Percentiles rank a stretch among this genome's conserved stretches.
phyloP scores from a whole-genome alignment of 2,113 vertebrate species.

The Dasypus novemcinctus region DNA sequence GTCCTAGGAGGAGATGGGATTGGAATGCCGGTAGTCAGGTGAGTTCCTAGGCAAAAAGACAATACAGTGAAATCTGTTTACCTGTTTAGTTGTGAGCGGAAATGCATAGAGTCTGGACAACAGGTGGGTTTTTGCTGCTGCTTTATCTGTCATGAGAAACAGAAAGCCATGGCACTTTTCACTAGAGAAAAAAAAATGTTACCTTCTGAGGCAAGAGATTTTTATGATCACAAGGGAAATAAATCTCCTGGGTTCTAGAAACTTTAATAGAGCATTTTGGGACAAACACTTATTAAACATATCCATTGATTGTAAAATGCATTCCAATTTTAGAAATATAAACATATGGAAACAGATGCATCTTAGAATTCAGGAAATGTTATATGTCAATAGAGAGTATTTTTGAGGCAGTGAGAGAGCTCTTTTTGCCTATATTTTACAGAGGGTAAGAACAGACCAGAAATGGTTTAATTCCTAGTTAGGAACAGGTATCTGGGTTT shows the following conservation, averaged over 20 bases:
- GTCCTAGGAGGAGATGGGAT: background rate
- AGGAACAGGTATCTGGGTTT: background rate
- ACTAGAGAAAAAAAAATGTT: background rate
- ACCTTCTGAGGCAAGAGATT: background rate
- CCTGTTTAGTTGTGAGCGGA: background rate
- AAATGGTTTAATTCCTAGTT: background rate
- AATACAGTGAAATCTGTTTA: background rate
- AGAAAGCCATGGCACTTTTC: background rate
- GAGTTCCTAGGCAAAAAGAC: background rate
- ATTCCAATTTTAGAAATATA: background rate
- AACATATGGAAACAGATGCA: background rate
- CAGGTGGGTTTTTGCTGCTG: background rate
- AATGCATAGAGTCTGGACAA: background rate
- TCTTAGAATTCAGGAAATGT: background rate
- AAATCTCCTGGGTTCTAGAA: background rate
- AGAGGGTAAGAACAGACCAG: background rate
- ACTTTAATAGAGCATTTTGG: background rate
- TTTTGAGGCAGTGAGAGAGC: background rate
- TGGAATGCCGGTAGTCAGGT: background rate
- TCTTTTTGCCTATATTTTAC: background rate
- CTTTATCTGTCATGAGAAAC: background rate
- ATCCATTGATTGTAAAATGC: background rate
- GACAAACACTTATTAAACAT: background rate
- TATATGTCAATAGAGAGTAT: background rate
- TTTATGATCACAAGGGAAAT: background rate